Evolutionary conservation across 2,113 vertebrate genomes (phyloP).

Genomic region (Myotis davidii): DNA sequence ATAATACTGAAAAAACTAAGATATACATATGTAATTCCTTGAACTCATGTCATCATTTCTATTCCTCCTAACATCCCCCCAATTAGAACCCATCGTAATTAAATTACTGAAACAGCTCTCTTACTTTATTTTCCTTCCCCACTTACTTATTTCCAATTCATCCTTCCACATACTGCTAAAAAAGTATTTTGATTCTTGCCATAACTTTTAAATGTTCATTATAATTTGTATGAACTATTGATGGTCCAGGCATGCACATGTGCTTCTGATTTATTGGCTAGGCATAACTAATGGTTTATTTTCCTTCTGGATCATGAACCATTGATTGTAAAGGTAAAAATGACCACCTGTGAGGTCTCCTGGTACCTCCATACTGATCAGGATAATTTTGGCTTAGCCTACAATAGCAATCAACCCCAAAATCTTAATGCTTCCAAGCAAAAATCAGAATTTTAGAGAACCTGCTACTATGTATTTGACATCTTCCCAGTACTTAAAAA

Average conservation of each 20-base stretch:
- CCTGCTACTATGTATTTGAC: not conserved
- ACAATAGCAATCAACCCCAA: not conserved
- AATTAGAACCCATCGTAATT: not conserved
- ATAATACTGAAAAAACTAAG: not conserved
- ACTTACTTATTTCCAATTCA: not conserved
- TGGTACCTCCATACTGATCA: not conserved
- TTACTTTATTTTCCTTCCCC: not conserved
- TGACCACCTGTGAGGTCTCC: not conserved
- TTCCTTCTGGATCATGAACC: not conserved
- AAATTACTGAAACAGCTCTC: not conserved
- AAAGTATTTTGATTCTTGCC: not conserved
- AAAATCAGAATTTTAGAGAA: not conserved
- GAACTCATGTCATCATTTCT: not conserved
- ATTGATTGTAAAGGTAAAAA: conserved; percentile 8
- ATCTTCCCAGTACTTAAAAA: not conserved
- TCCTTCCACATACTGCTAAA: not conserved
- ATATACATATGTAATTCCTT: not conserved
- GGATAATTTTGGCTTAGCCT: not conserved
- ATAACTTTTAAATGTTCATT: not conserved
- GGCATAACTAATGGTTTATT: not conserved
- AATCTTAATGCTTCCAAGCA: not conserved
- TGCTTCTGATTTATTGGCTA: not conserved
- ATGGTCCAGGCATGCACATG: not conserved
- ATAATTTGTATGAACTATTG: not conserved
- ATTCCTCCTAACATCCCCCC: not conserved